A percentile compares a stretch with the other conserved stretches of the same genome.
Evolutionary conservation across 2,113 vertebrate species (phyloP).

Genomic region (Monarcha castaneiventris): DNA sequence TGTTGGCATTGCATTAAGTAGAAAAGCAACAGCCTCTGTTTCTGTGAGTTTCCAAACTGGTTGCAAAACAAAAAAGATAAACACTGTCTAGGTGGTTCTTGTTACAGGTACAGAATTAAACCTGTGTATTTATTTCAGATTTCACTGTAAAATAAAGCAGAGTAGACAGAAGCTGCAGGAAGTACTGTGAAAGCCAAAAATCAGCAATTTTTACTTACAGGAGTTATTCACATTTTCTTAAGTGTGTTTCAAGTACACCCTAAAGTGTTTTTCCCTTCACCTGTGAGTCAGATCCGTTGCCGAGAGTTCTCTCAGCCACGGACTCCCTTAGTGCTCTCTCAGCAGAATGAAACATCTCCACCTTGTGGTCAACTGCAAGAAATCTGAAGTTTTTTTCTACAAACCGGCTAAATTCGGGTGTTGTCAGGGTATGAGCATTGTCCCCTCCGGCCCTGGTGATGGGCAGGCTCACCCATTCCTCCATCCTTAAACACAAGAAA

Average conservation of each 20-base stretch:
- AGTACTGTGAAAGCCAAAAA: neutral
- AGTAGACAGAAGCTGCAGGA: neutral
- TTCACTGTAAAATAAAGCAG: neutral
- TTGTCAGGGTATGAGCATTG: neutral
- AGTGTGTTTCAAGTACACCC: neutral
- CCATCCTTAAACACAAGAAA: neutral
- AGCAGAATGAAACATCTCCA: conserved; percentile 55
- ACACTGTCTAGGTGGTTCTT: neutral
- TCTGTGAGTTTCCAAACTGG: neutral
- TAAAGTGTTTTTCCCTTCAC: neutral
- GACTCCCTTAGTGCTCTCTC: neutral
- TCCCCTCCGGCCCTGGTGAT: accelerated
- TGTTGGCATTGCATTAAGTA: neutral
- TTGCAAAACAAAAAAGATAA: neutral
- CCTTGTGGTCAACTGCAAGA: conserved; percentile 41
- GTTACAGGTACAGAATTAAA: neutral
- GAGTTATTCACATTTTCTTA: neutral
- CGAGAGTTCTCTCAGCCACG: neutral
- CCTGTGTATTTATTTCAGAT: neutral
- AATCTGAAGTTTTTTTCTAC: neutral
- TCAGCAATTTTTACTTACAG: neutral
- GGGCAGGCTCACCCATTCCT: accelerated
- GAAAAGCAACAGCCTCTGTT: neutral
- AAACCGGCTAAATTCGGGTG: accelerated
- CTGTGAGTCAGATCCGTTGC: neutral